Evolutionary conservation across 2,113 vertebrate genomes (phyloP).

Genomic region (Sander vitreus): DNA sequence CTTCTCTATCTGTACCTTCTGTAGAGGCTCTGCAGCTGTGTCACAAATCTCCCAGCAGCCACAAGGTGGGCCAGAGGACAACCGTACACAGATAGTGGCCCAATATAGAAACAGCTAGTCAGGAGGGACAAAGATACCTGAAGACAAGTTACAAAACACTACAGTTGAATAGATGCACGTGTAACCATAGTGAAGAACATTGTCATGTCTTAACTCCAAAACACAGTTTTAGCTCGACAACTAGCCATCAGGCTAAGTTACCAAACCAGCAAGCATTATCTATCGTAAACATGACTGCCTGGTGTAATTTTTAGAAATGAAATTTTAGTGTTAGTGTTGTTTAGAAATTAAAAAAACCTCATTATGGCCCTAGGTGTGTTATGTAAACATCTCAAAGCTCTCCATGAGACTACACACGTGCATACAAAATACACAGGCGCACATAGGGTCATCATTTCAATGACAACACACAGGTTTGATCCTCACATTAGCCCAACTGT

Average conservation of each 20-base stretch:
- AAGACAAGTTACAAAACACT: not conserved
- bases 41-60: slow-evolving; percentile 41
- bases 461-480: not conserved
- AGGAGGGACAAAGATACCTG: not conserved
- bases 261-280: too few species aligned
- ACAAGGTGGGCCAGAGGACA: slow-evolving; percentile 21
- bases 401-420: not conserved
- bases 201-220: not conserved
- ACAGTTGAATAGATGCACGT: not conserved
- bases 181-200: not conserved
- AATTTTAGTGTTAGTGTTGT: too few species aligned
- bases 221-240: not conserved
- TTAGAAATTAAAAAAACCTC: not conserved
- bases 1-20: slow-evolving; percentile 18
- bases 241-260: not conserved
- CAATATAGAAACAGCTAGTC: slow-evolving; percentile 8
- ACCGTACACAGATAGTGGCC: not conserved
- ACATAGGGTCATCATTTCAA: not conserved
- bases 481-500: not conserved
- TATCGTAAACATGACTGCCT: too few species aligned
- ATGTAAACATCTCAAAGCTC: not conserved
- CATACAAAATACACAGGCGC: not conserved
- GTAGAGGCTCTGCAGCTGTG: not conserved
- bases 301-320: not conserved
- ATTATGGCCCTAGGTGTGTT: not conserved